A percentile compares a stretch with the other conserved stretches of the same genome.
phyloP scores from a whole-genome alignment of 2,113 vertebrate species.

The Oreochromis spilurus region DNA sequence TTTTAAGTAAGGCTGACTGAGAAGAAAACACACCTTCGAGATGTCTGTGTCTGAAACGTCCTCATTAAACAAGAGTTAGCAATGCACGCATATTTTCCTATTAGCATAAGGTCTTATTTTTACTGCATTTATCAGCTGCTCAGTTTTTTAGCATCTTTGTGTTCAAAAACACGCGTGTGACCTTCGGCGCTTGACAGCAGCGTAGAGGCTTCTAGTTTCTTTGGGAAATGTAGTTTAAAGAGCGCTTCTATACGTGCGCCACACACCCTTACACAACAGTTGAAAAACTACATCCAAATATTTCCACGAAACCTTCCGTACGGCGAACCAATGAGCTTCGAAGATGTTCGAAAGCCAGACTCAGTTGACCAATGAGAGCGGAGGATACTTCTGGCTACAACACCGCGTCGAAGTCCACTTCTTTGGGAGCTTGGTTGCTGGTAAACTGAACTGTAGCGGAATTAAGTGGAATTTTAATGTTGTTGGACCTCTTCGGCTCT shows the following conservation, averaged over 20 bases:
- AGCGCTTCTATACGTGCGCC: rapidly evolving
- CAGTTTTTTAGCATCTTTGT: neutral
- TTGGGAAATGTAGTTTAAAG: slow-evolving; percentile 61
- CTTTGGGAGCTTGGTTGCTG: slow-evolving; percentile 45
- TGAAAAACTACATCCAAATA: slow-evolving; percentile 57
- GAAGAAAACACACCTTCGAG: neutral
- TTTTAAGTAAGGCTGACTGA: neutral
- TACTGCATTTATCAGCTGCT: neutral
- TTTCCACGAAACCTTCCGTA: slow-evolving; percentile 35
- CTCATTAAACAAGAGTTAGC: neutral
- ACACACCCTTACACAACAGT: neutral
- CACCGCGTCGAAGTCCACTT: slow-evolving; percentile 61
- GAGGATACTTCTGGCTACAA: slow-evolving; percentile 36
- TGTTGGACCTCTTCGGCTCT: slow-evolving; percentile 18
- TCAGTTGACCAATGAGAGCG: slow-evolving; percentile 49
- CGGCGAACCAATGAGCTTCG: slow-evolving; percentile 46
- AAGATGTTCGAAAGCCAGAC: neutral
- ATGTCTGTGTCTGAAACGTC: neutral
- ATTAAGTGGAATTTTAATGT: slow-evolving; percentile 30
- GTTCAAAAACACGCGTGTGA: slow-evolving; percentile 55
- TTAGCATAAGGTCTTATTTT: neutral
- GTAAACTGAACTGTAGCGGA: slow-evolving; percentile 33
- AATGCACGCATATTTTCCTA: neutral
- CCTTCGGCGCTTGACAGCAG: slow-evolving; percentile 42
- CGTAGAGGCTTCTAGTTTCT: neutral